Evolutionary conservation across 2,888 invertebrate genomes (phyloP).

Genomic region (Hofmannophila pseudospretella): DNA sequence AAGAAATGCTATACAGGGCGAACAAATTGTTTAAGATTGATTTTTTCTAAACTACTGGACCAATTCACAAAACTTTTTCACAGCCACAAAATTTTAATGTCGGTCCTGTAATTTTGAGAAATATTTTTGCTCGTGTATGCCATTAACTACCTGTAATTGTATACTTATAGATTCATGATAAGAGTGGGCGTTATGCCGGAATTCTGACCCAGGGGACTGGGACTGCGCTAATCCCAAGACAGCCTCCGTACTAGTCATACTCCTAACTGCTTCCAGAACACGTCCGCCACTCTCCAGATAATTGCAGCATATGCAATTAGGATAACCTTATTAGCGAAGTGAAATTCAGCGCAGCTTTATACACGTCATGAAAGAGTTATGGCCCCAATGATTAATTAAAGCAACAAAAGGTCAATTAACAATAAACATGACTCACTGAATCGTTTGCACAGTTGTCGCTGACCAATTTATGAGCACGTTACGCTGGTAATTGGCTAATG

Average conservation of each 20-base stretch:
- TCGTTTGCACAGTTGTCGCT: conserved; percentile 36
- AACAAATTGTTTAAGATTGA: no score
- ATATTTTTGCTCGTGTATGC: no score
- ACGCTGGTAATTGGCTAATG: conserved; percentile 33
- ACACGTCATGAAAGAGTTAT: conserved; percentile 29
- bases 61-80: no score
- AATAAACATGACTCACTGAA: conserved; percentile 47
- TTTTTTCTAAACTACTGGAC: no score
- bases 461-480: conserved; percentile 35
- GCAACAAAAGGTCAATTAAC: conserved; percentile 55
- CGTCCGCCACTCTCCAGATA: conserved; percentile 47
- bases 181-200: conserved; percentile 1
- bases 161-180: no score
- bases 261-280: conserved; percentile 43
- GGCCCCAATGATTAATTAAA: conserved; percentile 51
- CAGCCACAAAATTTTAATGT: no score
- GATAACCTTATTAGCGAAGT: conserved; percentile 48
- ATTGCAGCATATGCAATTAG: conserved; percentile 55
- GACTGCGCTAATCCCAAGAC: conserved; percentile 39
- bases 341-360: conserved; percentile 30
- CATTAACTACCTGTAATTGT: no score
- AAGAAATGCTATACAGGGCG: no score
- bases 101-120: no score
- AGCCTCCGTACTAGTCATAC: conserved; percentile 41
- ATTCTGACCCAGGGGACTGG: conserved; percentile 24